A percentile compares a stretch with the other conserved stretches of the same genome.
These are phyloP conservation scores for Azorinus chamasolen DNA, from an alignment of 2,888 invertebrate genomes.

Conservation along the genomic window DNA sequence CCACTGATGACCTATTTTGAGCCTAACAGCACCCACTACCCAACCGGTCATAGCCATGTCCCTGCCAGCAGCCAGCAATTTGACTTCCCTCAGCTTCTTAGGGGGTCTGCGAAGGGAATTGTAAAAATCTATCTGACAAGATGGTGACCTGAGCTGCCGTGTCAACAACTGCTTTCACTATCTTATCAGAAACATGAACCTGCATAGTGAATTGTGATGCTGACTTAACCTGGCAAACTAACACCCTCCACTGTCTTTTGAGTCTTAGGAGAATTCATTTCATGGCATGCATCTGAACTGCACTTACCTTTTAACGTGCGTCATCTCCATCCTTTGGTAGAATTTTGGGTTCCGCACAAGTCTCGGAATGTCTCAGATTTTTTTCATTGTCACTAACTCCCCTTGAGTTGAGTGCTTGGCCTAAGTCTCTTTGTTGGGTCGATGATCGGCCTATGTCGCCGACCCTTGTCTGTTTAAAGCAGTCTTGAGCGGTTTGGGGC, in stretches of 20 bases:
- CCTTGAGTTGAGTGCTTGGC: not conserved
- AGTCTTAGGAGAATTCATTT: too few relatives aligned
- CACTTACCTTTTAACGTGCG: too few relatives aligned
- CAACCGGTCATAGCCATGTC: conserved; percentile 41
- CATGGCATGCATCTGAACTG: too few relatives aligned
- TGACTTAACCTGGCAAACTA: conserved; percentile 23
- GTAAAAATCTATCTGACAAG: conserved; percentile 49
- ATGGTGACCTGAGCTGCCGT: conserved; percentile 58
- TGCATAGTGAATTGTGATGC: conserved; percentile 15
- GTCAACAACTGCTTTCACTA: conserved; percentile 32
- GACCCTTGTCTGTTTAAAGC: conserved; percentile 12
- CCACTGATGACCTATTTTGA: conserved; percentile 9
- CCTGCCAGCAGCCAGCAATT: conserved; percentile 41
- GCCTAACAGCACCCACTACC: conserved; percentile 13
- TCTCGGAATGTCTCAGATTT: too few relatives aligned
- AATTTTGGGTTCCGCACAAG: too few relatives aligned
- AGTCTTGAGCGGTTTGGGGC: conserved; percentile 14
- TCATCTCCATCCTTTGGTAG: too few relatives aligned
- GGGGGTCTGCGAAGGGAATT: conserved; percentile 21
- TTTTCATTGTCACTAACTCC: too few relatives aligned
- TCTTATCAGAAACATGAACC: conserved; percentile 8
- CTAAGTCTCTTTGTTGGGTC: not conserved
- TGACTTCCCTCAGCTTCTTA: conserved; percentile 24
- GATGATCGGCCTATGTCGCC: not conserved
- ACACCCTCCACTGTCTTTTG: too few relatives aligned